These are phyloP conservation scores for Vanessa atalanta DNA, from an alignment of 1,140 invertebrate species.

Conservation along the genomic window DNA sequence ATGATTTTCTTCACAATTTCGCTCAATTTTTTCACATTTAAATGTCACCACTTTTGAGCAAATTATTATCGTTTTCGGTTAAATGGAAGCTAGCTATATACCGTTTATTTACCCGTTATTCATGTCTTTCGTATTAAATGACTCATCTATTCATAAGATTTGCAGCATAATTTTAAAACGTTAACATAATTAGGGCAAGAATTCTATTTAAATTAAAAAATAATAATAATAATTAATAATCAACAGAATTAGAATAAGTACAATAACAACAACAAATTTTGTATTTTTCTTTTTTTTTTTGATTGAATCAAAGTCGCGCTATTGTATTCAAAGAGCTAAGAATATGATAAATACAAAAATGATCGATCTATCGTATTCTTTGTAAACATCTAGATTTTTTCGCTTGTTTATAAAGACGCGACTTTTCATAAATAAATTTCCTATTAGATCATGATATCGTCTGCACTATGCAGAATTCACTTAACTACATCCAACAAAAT, in stretches of 20 bases:
- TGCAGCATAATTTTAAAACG: conserved; percentile 47
- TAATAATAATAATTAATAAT: conserved; percentile 51
- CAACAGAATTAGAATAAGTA: conserved; percentile 47
- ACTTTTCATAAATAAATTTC: conserved; percentile 8
- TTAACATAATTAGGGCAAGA: conserved; percentile 36
- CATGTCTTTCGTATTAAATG: conserved; percentile 48
- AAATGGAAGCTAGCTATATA: conserved; percentile 42
- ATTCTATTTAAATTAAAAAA: conserved; percentile 38
- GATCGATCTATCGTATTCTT: too few species aligned
- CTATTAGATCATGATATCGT: conserved; percentile 25
- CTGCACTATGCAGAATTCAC: conserved; percentile 41
- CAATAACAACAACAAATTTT: conserved; percentile 51
- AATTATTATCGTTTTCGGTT: conserved; percentile 43
- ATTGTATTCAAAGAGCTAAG: not conserved
- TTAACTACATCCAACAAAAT: conserved; percentile 29
- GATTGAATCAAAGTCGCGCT: conserved; percentile 11
- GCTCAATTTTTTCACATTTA: conserved; percentile 8
- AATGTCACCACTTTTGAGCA: conserved; percentile 50
- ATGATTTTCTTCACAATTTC: conserved; percentile 36
- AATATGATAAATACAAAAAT: not conserved
- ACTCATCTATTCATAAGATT: conserved; percentile 55
- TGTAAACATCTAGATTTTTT: too few species aligned
- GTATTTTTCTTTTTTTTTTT: conserved; percentile 27
- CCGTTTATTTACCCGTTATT: conserved; percentile 45
- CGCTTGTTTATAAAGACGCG: not conserved